Conservation (phyloP, 2,888 invertebrate genomes). For the Dicroscelio sp. region DNA sequence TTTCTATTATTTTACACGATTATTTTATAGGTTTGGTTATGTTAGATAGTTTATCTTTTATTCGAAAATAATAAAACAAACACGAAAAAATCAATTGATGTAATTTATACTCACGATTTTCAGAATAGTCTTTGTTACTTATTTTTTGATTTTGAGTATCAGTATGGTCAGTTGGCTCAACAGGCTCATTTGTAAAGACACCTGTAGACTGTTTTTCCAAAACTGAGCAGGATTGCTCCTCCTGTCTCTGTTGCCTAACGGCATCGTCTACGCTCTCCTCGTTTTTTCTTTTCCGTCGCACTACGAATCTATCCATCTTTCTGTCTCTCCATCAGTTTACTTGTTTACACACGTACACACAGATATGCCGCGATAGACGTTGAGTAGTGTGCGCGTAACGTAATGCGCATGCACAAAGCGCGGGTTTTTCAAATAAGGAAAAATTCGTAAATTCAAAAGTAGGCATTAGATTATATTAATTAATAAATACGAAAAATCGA, state of each 20-base stretch:
- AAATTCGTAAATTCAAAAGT: neutral
- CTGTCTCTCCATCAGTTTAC: no score
- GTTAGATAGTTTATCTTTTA: neutral
- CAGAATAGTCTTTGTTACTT: neutral
- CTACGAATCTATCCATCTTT: no score
- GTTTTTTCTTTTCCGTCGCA: slow-evolving; percentile 35
- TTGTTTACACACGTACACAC: no score
- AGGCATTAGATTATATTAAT: neutral
- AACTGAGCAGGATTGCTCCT: slow-evolving; percentile 12
- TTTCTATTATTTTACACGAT: slow-evolving; percentile 12
- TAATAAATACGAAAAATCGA: neutral
- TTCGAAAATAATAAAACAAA: no score
- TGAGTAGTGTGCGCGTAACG: no score
- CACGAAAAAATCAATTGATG: no score
- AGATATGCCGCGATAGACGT: no score
- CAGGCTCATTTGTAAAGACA: neutral
- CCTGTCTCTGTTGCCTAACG: slow-evolving; percentile 16
- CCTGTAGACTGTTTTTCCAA: no score
- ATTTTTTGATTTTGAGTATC: slow-evolving; percentile 19
- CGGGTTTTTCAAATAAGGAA: no score
- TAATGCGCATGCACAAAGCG: no score
- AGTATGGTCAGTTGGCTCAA: slow-evolving; percentile 1
- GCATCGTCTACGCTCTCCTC: slow-evolving; percentile 20
- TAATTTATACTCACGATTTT: slow-evolving; percentile 27
- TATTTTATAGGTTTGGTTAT: slow-evolving; percentile 23